Evolutionary conservation across 35 echinoderm and acorn worm genomes (phyloP).

Genomic region (Apostichopus parvimensis): DNA sequence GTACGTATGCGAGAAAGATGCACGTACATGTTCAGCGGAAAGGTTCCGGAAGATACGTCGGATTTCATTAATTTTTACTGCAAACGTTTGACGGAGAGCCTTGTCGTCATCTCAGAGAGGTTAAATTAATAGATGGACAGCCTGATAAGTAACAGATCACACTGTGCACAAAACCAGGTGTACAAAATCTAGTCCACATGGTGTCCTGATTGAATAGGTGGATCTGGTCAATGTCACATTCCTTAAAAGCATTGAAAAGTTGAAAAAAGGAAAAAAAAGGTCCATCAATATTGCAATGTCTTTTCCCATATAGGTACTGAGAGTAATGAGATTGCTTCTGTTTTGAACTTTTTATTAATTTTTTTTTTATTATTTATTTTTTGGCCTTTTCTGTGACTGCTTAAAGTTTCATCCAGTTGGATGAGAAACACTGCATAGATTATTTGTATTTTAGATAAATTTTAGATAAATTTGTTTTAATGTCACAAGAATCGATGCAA

Average conservation of each 20-base stretch:
- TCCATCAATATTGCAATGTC: neutral
- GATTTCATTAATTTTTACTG: neutral
- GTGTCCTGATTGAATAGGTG: neutral
- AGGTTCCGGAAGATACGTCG: neutral
- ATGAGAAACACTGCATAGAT: too few species aligned
- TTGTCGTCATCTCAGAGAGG: neutral
- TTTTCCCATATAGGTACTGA: too few species aligned
- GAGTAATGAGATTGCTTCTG: too few species aligned
- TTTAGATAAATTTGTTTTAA: too few species aligned
- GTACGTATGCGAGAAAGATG: too few species aligned
- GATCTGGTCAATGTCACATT: neutral
- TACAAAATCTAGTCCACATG: neutral
- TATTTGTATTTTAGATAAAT: too few species aligned
- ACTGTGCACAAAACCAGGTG: neutral
- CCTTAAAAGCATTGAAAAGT: neutral
- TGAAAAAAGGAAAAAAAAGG: neutral
- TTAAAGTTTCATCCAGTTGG: too few species aligned
- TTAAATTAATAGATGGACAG: neutral
- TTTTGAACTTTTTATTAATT: too few species aligned
- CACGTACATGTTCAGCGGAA: too few species aligned
- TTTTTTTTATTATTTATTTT: too few species aligned
- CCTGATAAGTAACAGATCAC: neutral
- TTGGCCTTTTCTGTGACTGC: too few species aligned
- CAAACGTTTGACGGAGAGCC: neutral
- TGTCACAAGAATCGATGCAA: too few species aligned